Evolutionary conservation across 2,888 invertebrate genomes (phyloP), one percentile per base, ranked within the genome.

Genomic region (Myathropa florea): DNA sequence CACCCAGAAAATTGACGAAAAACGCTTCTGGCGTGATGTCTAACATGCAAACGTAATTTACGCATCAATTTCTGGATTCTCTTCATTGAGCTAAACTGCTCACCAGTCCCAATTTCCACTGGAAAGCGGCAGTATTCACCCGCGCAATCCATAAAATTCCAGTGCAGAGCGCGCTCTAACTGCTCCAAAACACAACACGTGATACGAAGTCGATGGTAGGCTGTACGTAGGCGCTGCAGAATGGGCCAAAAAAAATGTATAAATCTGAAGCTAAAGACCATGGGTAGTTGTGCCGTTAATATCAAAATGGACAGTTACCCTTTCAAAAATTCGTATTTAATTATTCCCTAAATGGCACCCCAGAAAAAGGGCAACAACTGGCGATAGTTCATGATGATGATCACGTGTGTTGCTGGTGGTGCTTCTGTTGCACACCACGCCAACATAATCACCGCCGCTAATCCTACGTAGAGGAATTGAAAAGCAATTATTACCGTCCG

Each of bases 401-500:
- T 23, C 79, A 67, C 57, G 23, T 23, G 57, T 57, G 57, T 12
- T 57, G 12, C 12, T 33, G 61, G 60, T 72, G 64, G 6, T 21
- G 33, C 57, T 68, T 46, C 55, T 68, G 73, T 33, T 83, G 53
- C 46, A 39, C 46, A 46, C 46, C 46, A 39, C 14, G 14, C 71
- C 77, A 83, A 75, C 73, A 57, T 80, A 80, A 84, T 76, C 81
- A 67, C 71, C 76, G 71, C 55, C 61, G 61, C 63, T 80, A 80
- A 77, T 77, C 76, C 63, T 36, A 68, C 39, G 36, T 65, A 72
- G 65, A 67, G 70, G 57, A 68, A 78, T 77, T 33, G 68, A 82
- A 82, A 84, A 84, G 76, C 76, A 76, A 78, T 85, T 82, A 78
- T 59, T 72, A 73, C 57, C 77, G 70, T 59, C 73, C 28, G 55